Evolutionary conservation across 2,888 invertebrate species (phyloP), one percentile per base, ranked within the genome.

Genomic region (Eulithis testata): DNA sequence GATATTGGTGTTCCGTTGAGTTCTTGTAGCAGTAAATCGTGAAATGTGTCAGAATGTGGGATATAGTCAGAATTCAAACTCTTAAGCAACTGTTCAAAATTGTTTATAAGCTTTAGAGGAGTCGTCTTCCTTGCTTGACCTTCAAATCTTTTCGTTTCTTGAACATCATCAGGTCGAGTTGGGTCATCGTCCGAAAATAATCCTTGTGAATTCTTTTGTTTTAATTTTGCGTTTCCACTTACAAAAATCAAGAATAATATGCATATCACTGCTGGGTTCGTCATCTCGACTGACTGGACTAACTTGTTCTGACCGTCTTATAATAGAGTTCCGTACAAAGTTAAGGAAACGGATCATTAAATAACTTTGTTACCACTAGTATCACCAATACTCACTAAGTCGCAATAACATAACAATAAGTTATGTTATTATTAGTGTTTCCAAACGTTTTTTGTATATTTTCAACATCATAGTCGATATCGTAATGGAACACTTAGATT

Each of bases 221-320:
- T 37, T 43, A 47, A 40, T 47, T 53, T 27, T 40, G 52, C 57
- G 37, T 27, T 11, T 27, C 43, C 27, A 9, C 8, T 3, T 9
- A 47, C 9, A 47, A 36, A 53, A 36, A 27, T 12, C 37, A 58
- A 36, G 57, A 63, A 14, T 11, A 12, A 14, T 12, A 12, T 45
- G 57, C 53, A 53, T 27, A 52, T 5, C 52, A 47, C 40, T 6
- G 40, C 53, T 36, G 57, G 31, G 21, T n/a, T 37, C 57, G 58
- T 63, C n/a, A 12, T 53, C 9, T 9, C 4, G 54, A 63, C 58
- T 54, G 54, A 59, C 49, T 62, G 36, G 21, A 36, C 14, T 11
- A 5, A 55, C 54, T 27, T 9, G 57, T 37, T 50, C 45, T 14
- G 3, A 11, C 9, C 56, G 27, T 47, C n/a, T 31, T 56, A 1